Percentiles rank a stretch among this genome's conserved stretches.
phyloP scores from a whole-genome alignment of 2,888 invertebrate species.

The Pterostichus madidus region DNA sequence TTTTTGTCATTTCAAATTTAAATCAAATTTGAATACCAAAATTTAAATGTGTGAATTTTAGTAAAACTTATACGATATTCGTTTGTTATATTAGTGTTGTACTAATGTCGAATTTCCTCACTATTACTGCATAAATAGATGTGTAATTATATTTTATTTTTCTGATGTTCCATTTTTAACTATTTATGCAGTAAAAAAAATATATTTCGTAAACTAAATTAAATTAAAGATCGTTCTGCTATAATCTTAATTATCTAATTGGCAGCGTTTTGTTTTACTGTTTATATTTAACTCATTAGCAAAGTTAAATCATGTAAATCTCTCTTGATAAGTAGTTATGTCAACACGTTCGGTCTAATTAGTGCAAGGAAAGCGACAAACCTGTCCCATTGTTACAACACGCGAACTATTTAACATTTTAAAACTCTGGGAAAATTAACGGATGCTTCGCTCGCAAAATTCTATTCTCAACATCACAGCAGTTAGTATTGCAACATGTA shows the following conservation, averaged over 20 bases:
- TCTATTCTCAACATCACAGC: slow-evolving; percentile 34
- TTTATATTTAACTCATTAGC: slow-evolving; percentile 18
- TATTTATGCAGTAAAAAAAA: no score
- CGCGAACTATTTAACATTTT: slow-evolving; percentile 23
- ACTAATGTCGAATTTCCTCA: no score
- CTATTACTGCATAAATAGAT: no score
- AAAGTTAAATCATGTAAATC: slow-evolving; percentile 25
- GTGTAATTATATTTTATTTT: no score
- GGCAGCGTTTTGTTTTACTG: slow-evolving; percentile 26
- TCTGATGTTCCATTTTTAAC: no score
- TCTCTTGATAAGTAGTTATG: slow-evolving; percentile 15
- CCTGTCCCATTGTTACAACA: slow-evolving; percentile 48
- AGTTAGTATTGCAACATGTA: slow-evolving; percentile 18
- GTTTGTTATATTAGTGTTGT: no score
- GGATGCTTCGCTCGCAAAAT: slow-evolving; percentile 42
- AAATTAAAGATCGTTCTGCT: background rate
- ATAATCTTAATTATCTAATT: slow-evolving; percentile 21
- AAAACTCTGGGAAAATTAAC: slow-evolving; percentile 51
- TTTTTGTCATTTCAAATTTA: no score
- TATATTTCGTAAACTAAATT: background rate
- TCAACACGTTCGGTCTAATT: slow-evolving; percentile 41
- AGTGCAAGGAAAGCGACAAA: slow-evolving; percentile 37
- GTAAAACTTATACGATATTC: no score
- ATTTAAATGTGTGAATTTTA: no score
- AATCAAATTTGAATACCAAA: no score